A percentile compares a stretch with the other conserved stretches of the same genome.
phyloP scores from a whole-genome alignment of 2,797 vertebrate genomes.

The Chloroceryle amazona region DNA sequence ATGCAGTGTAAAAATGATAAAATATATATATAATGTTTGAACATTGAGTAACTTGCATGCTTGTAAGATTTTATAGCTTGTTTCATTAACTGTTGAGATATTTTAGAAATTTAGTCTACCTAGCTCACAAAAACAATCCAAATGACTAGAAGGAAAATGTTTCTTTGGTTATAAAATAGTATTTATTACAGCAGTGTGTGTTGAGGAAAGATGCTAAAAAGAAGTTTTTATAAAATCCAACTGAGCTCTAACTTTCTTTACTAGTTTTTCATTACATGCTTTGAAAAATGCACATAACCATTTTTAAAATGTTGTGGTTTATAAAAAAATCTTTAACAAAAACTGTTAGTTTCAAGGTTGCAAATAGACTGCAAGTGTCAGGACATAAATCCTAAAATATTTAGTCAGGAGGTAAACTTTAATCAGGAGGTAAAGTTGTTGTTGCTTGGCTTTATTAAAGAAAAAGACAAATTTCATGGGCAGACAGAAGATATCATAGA shows the following conservation, averaged over 20 bases:
- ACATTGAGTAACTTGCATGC: not conserved
- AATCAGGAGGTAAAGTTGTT: not conserved
- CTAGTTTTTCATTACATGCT: not conserved
- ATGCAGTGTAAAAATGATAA: not conserved
- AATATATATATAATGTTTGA: not conserved
- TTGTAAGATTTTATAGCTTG: not conserved
- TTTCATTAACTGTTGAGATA: not conserved
- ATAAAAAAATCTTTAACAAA: not conserved
- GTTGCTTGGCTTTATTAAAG: not conserved
- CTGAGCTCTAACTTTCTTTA: not conserved
- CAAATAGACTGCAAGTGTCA: not conserved
- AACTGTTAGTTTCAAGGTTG: not conserved
- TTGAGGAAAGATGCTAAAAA: not conserved
- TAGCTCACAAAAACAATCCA: not conserved
- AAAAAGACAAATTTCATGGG: not conserved
- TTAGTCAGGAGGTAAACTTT: not conserved
- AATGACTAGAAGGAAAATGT: not conserved
- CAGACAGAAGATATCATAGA: not conserved
- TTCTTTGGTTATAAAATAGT: not conserved
- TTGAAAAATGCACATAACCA: not conserved
- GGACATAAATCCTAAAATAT: not conserved
- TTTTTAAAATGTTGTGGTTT: not conserved
- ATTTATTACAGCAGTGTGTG: not conserved
- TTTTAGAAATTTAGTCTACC: not conserved
- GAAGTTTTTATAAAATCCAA: not conserved